phyloP scores from a whole-genome alignment of 2,113 vertebrate species.

The Sminthopsis crassicaudata region DNA sequence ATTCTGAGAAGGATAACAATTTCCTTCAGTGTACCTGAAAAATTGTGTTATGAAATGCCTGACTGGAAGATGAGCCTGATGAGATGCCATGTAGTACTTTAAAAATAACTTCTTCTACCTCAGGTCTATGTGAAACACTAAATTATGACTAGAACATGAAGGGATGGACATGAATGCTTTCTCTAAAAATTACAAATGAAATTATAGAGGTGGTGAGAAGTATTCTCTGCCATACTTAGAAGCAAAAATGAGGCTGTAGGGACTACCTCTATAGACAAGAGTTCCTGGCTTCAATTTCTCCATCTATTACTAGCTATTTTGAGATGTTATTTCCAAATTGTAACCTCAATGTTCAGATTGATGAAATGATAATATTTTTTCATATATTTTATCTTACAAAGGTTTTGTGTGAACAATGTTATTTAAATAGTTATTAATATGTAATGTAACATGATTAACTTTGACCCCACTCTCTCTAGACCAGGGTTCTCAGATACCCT shows the following conservation, averaged over 20 bases:
- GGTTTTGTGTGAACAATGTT: neutral
- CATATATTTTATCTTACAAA: neutral
- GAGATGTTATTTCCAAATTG: neutral
- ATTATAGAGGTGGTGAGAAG: neutral
- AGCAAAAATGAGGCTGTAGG: neutral
- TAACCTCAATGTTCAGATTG: neutral
- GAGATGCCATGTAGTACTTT: neutral
- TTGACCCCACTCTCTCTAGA: neutral
- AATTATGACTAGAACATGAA: neutral
- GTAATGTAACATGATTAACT: neutral
- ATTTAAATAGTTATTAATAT: neutral
- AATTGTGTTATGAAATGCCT: neutral
- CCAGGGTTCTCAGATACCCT: neutral
- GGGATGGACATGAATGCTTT: neutral
- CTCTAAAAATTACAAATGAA: neutral
- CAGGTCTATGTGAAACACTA: neutral
- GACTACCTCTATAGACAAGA: neutral
- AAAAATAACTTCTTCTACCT: neutral
- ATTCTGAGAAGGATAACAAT: slow-evolving; percentile 6
- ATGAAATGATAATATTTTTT: neutral
- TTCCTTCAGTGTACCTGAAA: slow-evolving; percentile 32
- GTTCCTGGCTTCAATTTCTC: neutral
- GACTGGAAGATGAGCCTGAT: neutral
- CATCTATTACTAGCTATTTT: neutral
- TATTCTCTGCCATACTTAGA: neutral